These are phyloP conservation scores for Campoletis raptor DNA, from an alignment of 2,888 invertebrate genomes.

Conservation along the genomic window DNA sequence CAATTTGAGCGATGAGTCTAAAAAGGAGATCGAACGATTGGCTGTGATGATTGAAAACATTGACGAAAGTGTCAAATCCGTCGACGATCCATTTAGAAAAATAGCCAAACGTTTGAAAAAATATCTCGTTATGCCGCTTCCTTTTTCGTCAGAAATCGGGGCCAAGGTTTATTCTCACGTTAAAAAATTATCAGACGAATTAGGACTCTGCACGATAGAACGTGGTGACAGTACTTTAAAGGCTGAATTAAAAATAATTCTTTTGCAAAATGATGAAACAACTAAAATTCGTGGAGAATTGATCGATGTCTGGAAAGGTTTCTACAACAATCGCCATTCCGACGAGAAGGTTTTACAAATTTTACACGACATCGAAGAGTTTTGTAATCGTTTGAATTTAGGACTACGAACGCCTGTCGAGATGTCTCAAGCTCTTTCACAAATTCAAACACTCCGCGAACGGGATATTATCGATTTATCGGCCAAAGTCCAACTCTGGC, in stretches of 20 bases:
- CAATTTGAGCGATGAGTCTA: conserved; percentile 54
- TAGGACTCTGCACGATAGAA: conserved; percentile 70
- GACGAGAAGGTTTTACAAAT: conserved; percentile 57
- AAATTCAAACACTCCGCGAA: conserved; percentile 22
- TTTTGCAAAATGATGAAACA: conserved; percentile 70
- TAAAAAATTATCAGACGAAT: conserved; percentile 64
- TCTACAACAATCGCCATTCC: conserved; percentile 71
- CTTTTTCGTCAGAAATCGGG: conserved; percentile 74
- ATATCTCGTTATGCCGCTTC: conserved; percentile 72
- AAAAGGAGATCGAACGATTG: conserved; percentile 75
- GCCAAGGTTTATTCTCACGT: conserved; percentile 71
- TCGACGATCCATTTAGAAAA: conserved; percentile 77
- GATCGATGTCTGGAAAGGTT: conserved; percentile 74
- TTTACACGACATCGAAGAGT: conserved; percentile 69
- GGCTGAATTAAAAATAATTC: conserved; percentile 73
- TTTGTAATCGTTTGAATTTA: conserved; percentile 66
- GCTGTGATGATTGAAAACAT: conserved; percentile 77
- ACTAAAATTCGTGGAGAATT: conserved; percentile 67
- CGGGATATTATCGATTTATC: conserved; percentile 75
- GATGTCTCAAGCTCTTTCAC: conserved; percentile 57
- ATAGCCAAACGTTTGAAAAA: conserved; percentile 77
- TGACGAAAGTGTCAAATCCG: conserved; percentile 67
- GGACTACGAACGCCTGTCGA: conserved; percentile 67
- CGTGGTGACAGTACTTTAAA: conserved; percentile 61
- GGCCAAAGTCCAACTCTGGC: conserved; percentile 86